A percentile compares a stretch with the other conserved stretches of the same genome.
Evolutionary conservation across 2,797 vertebrate species (phyloP).

Genomic region (Syncerus caffer): DNA sequence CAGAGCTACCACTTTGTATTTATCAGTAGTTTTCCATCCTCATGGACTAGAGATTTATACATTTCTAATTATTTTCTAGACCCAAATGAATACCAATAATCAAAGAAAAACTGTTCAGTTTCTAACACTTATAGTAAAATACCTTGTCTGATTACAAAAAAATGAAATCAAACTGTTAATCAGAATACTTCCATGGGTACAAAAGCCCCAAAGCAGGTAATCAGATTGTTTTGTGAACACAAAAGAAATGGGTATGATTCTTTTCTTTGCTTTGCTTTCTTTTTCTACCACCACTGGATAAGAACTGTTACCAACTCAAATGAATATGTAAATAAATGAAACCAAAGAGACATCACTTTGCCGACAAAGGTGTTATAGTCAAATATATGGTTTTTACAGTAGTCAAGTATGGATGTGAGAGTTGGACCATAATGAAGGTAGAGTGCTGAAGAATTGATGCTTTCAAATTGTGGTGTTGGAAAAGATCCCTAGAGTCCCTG

Average conservation of each 20-base stretch:
- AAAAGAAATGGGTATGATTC: not conserved
- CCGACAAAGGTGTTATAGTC: not conserved
- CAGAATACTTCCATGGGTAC: not conserved
- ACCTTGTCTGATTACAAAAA: not conserved
- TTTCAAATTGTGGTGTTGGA: not conserved
- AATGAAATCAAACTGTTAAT: not conserved
- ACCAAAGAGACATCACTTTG: not conserved
- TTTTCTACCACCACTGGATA: not conserved
- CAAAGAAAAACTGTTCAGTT: not conserved
- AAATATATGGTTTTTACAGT: not conserved
- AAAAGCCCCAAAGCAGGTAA: not conserved
- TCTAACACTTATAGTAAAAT: not conserved
- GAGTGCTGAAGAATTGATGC: not conserved
- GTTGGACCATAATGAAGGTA: not conserved
- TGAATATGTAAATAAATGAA: not conserved
- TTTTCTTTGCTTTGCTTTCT: not conserved
- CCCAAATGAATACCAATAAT: conserved; percentile 13
- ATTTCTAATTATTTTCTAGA: conserved; percentile 34
- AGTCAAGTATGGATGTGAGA: not conserved
- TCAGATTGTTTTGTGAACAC: not conserved
- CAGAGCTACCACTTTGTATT: conserved; percentile 14
- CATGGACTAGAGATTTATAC: not conserved
- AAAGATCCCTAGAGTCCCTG: not conserved
- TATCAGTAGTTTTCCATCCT: not conserved
- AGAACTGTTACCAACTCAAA: not conserved